Conservation (phyloP, 2,888 invertebrate genomes). For the Plagiodera versicolora region DNA sequence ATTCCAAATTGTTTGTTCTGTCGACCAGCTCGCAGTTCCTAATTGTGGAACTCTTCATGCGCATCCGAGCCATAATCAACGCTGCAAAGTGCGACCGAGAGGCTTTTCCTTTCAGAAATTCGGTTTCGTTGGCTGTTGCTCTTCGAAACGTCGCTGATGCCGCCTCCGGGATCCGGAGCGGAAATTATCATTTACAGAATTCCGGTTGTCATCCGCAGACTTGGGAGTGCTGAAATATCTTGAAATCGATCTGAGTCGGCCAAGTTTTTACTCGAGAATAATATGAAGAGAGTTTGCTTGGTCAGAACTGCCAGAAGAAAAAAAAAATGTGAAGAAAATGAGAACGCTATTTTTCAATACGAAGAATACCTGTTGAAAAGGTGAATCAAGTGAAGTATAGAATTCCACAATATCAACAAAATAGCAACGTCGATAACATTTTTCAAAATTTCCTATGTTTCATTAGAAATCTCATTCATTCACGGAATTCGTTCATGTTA, state of each 20-base stretch:
- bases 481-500: too few relatives aligned
- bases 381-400: too few relatives aligned
- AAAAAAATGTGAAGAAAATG: too few relatives aligned
- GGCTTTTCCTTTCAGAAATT: conserved; percentile 6
- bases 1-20: neutral
- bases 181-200: conserved; percentile 12
- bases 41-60: conserved; percentile 15
- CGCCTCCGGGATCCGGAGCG: neutral
- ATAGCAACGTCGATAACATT: too few relatives aligned
- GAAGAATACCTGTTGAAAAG: too few relatives aligned
- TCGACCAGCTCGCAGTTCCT: neutral
- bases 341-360: too few relatives aligned
- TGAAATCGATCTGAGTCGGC: neutral
- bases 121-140: conserved; percentile 4
- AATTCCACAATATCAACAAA: too few relatives aligned
- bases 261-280: neutral
- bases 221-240: neutral
- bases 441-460: too few relatives aligned
- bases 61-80: conserved; percentile 13
- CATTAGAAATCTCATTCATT: too few relatives aligned
- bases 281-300: neutral
- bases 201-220: conserved; percentile 5
- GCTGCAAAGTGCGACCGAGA: conserved; percentile 13
- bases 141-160: conserved; percentile 1
- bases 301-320: neutral